Conservation (phyloP, 92 coral and sea anemone genomes). For the Nematostella vectensis region DNA sequence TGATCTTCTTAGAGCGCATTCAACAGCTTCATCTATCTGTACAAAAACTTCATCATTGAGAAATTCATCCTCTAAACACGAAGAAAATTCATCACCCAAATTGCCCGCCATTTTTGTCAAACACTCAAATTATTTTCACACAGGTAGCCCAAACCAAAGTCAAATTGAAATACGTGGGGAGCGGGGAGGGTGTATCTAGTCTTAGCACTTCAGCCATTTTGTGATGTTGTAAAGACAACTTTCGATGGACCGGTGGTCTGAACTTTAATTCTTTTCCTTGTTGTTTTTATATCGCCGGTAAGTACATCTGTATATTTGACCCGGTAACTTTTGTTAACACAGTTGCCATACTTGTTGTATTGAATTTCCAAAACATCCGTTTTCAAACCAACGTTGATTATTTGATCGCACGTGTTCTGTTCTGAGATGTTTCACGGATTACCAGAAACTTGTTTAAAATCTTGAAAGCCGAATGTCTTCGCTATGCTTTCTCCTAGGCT, state of each 20-base stretch:
- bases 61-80: conserved; percentile 33
- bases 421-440: no score
- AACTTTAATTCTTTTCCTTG: not conserved
- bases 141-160: not conserved
- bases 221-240: not conserved
- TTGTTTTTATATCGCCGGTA: not conserved
- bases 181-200: not conserved
- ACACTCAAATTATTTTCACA: no score
- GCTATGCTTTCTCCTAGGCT: no score
- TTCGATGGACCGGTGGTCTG: not conserved
- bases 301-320: not conserved
- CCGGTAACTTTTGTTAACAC: not conserved
- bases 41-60: conserved; percentile 42
- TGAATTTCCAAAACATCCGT: not conserved
- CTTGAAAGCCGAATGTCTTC: no score
- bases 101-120: conserved; percentile 3
- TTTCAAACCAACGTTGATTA: no score
- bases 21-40: conserved; percentile 27
- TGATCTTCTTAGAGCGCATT: conserved; percentile 8
- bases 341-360: not conserved
- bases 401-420: not conserved
- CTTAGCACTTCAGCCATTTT: not conserved
- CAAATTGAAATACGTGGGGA: not conserved
- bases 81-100: conserved; percentile 1
- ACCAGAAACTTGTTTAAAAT: no score